Evolutionary conservation across 2,888 invertebrate genomes (phyloP).

Genomic region (Ennomos fuscantarius): DNA sequence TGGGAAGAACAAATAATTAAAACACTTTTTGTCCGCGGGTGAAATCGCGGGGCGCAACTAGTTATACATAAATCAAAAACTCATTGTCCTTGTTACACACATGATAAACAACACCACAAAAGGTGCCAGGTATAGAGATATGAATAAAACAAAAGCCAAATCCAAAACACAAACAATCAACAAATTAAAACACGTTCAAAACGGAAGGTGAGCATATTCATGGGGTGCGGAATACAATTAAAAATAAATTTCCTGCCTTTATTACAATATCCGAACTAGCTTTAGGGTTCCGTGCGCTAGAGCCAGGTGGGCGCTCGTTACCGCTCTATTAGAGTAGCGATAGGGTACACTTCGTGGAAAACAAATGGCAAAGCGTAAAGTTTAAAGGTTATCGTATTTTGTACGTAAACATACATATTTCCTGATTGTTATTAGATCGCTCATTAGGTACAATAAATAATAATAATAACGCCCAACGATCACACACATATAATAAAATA

Average conservation of each 20-base stretch:
- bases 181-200: constrained; percentile 38
- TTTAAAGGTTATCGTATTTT: too few species aligned
- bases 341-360: constrained; percentile 11
- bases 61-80: too few species aligned
- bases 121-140: neutral
- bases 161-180: constrained; percentile 36
- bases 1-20: too few species aligned
- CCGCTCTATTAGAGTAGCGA: constrained; percentile 41
- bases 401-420: too few species aligned
- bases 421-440: too few species aligned
- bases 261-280: constrained; percentile 53
- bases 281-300: constrained; percentile 47
- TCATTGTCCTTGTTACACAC: too few species aligned
- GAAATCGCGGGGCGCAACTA: too few species aligned
- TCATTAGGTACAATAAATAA: too few species aligned
- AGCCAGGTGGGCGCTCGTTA: constrained; percentile 50
- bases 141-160: constrained; percentile 12
- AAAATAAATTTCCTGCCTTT: constrained; percentile 56
- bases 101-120: neutral
- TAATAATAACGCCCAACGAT: too few species aligned
- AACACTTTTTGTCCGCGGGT: too few species aligned
- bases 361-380: constrained; percentile 1
- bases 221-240: constrained; percentile 48
- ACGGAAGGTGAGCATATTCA: constrained; percentile 61
- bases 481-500: too few species aligned